Base-by-base conservation (phyloP, 2,113 vertebrate species). In the Cervus canadensis region DNA sequence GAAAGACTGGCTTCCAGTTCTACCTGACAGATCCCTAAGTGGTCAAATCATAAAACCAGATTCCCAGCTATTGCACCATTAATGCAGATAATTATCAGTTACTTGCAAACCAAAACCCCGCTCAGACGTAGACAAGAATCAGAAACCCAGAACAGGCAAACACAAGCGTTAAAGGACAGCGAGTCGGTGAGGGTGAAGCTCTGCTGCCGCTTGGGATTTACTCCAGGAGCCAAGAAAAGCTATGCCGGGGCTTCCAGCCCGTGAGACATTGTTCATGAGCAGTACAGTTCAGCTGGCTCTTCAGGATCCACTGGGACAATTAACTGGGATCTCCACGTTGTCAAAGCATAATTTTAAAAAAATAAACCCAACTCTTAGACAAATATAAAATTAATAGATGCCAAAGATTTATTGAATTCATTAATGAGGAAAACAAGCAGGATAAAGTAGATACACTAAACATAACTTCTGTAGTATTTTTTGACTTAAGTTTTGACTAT, bases 291-390 rank as follows among this genome's bases (percentile, higher is more conserved):
- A 40, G n/a, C 23, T 30, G 62, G 40, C 56, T 93, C 59, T 54
- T 2, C 60, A 40, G 23, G 48, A 10, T 33, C 52, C 54, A 71
- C 43, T 81, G 83, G 59, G 30, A 60, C 54, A 21, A n/a, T 84
- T 89, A 54, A 45, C 6, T 43, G 89, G 43, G 52, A 93, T 71
- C 54, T 97, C 89, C 59, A 93, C 28, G 11, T 81, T 64, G 76
- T 74, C 52, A 74, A 82, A 93, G 64, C 48, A 33, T 92, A 74
- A 64, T 88, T 97, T 95, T 82, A 57, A 88, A 87, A 97, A 87
- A 91, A 52, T 33, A 83, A 94, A 59, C 48, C 79, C 13, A 87
- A n/a, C 33, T 83, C 19, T 78, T 62, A 48, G 16, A 40, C 52
- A 87, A 87, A 26, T 76, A 36, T 30, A 81, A 64, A 82, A 30